A percentile compares a stretch with the other conserved stretches of the same genome.
These are phyloP conservation scores for Trigoniulus corallinus DNA, from an alignment of 1,140 invertebrate species.

Conservation along the genomic window DNA sequence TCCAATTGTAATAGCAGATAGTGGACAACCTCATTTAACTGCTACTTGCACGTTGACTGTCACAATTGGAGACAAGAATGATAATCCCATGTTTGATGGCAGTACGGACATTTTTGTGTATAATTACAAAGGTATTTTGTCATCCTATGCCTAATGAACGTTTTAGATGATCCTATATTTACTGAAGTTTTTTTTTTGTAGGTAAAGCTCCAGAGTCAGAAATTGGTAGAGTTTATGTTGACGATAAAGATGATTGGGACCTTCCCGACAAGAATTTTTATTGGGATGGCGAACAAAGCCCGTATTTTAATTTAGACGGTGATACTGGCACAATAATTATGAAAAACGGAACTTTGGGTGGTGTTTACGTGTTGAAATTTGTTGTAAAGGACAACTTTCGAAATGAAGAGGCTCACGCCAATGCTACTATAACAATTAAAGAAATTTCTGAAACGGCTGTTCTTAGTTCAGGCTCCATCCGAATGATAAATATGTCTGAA, in stretches of 20 bases:
- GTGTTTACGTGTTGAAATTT: conserved; percentile 36
- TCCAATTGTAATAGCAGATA: conserved; percentile 15
- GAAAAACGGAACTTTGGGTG: conserved; percentile 44
- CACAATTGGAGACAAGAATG: conserved; percentile 78
- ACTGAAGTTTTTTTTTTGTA: conserved; percentile 18
- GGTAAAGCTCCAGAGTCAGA: conserved; percentile 51
- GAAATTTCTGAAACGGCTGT: conserved; percentile 78
- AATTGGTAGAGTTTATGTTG: conserved; percentile 76
- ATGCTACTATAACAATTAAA: conserved; percentile 65
- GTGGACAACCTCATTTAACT: conserved; percentile 11
- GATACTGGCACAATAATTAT: conserved; percentile 70
- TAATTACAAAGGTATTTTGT: conserved; percentile 52
- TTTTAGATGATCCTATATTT: background rate
- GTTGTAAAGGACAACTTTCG: conserved; percentile 15
- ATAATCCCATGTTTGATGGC: conserved; percentile 65
- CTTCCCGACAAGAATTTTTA: conserved; percentile 66
- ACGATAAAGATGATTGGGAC: conserved; percentile 88
- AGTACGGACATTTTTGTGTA: conserved; percentile 78
- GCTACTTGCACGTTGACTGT: conserved; percentile 37
- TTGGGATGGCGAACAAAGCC: conserved; percentile 36
- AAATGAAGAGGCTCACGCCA: conserved; percentile 48
- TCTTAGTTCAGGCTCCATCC: conserved; percentile 69
- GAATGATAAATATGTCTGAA: conserved; percentile 58
- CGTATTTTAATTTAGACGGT: conserved; percentile 46
- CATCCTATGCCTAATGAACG: conserved; percentile 1